These are phyloP conservation scores for Alligator mississippiensis DNA, from an alignment of 2,113 vertebrate genomes.

Conservation along the genomic window DNA sequence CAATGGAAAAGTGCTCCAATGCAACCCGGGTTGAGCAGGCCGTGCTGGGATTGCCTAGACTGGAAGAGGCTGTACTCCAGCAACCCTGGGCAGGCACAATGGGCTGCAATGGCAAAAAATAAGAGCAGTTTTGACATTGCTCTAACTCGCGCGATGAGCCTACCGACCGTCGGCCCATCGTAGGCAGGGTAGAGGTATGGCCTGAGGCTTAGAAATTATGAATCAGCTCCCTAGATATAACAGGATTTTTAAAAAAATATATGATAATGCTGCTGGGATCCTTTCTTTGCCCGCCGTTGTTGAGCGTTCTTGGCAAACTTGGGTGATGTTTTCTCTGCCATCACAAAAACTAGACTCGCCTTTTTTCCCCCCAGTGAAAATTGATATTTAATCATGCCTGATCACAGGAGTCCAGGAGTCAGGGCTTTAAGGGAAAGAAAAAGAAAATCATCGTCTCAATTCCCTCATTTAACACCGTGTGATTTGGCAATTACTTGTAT, in stretches of 20 bases:
- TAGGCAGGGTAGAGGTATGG: background rate
- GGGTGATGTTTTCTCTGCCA: background rate
- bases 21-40: no score
- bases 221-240: background rate
- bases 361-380: background rate
- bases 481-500: background rate
- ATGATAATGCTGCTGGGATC: background rate
- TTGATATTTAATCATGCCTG: no score
- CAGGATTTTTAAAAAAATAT: conserved; percentile 37
- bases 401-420: background rate
- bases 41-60: no score
- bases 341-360: background rate
- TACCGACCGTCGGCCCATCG: no score
- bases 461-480: background rate
- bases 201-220: conserved; percentile 33
- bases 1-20: no score
- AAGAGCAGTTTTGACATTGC: no score
- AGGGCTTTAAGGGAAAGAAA: background rate
- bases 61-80: no score
- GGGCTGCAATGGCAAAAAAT: no score
- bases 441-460: background rate
- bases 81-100: no score
- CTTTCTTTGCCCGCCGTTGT: background rate
- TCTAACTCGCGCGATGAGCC: no score
- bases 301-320: background rate